phyloP scores from a whole-genome alignment of 2,888 invertebrate genomes.

The Hipparchia semele region DNA sequence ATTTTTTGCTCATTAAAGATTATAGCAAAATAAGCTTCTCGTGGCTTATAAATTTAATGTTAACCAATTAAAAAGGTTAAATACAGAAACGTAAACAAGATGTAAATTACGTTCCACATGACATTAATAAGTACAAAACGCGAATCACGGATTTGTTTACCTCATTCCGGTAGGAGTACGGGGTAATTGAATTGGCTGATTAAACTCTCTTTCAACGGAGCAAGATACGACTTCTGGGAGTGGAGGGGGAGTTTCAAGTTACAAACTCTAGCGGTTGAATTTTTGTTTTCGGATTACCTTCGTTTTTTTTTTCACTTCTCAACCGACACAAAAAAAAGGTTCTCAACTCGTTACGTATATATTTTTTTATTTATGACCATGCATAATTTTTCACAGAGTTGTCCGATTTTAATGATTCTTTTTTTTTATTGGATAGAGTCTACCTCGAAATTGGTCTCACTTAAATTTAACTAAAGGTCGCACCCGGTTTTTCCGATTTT shows the following conservation, averaged over 20 bases:
- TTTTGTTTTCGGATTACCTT: background rate
- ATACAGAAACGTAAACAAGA: conserved; percentile 5
- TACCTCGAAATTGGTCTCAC: no score
- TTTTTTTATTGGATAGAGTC: no score
- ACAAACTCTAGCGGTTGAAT: background rate
- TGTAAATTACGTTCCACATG: conserved; percentile 9
- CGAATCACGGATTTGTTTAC: conserved; percentile 18
- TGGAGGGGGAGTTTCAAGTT: conserved; percentile 6
- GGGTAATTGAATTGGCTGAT: conserved; percentile 26
- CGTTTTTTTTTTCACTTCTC: no score
- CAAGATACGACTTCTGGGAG: conserved; percentile 26
- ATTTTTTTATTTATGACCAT: no score
- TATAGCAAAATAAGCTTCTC: background rate
- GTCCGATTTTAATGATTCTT: no score
- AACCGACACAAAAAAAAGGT: no score
- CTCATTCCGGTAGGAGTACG: conserved; percentile 5
- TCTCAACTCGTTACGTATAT: no score
- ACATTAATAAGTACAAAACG: conserved; percentile 16
- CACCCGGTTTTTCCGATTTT: no score
- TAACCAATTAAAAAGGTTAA: conserved; percentile 6
- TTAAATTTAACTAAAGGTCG: no score
- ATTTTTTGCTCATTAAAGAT: background rate
- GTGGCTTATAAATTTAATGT: background rate
- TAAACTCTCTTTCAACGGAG: conserved; percentile 29
- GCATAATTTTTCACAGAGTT: no score